phyloP scores from a whole-genome alignment of 2,888 invertebrate species.

The Cephus pulcher region DNA sequence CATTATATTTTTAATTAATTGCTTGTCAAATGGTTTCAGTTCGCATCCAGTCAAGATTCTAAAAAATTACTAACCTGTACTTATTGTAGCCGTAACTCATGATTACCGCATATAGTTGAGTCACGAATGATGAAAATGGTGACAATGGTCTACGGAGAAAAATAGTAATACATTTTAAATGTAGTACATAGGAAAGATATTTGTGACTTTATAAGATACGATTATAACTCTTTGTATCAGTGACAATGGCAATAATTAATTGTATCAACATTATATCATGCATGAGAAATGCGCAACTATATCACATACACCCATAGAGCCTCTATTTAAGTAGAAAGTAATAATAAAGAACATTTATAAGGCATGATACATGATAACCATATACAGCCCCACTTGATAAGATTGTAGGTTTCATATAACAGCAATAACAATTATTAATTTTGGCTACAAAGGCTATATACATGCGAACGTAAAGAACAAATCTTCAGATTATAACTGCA shows the following conservation, averaged over 20 bases:
- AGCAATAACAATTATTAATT: neutral
- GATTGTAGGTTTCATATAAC: too few relatives aligned
- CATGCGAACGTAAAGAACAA: neutral
- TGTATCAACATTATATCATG: too few relatives aligned
- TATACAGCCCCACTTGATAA: too few relatives aligned
- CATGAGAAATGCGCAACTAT: too few relatives aligned
- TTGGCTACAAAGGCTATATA: neutral
- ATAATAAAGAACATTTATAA: too few relatives aligned
- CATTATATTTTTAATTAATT: neutral
- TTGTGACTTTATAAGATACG: too few relatives aligned
- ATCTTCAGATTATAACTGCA: neutral
- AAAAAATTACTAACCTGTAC: slow-evolving; percentile 52
- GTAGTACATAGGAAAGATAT: neutral
- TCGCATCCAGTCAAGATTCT: neutral
- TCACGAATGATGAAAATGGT: slow-evolving; percentile 35
- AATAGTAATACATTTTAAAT: slow-evolving; percentile 18
- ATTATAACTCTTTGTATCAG: too few relatives aligned
- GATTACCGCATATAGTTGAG: slow-evolving; percentile 41
- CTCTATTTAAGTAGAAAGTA: too few relatives aligned
- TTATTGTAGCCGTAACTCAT: slow-evolving; percentile 59
- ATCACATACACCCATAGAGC: too few relatives aligned
- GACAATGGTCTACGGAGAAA: slow-evolving; percentile 40
- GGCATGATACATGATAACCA: too few relatives aligned
- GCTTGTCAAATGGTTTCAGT: neutral
- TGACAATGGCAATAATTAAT: too few relatives aligned